A percentile compares a stretch with the other conserved stretches of the same genome.
phyloP scores from a whole-genome alignment of 2,888 invertebrate genomes.

The Callyntrura sp. region DNA sequence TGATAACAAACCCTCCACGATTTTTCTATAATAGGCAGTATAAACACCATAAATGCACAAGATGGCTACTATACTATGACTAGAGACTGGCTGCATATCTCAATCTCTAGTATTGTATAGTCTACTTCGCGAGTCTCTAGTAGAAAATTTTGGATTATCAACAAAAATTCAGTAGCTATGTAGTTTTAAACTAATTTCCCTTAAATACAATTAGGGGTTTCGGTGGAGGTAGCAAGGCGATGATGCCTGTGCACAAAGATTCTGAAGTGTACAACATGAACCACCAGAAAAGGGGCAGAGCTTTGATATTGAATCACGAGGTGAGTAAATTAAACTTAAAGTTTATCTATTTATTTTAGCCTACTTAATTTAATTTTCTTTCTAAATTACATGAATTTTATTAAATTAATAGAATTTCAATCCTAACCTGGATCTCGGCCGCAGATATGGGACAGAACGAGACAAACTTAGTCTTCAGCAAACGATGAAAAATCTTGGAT shows the following conservation, averaged over 20 bases:
- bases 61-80: too few species aligned
- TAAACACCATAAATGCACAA: too few species aligned
- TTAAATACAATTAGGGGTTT: slow-evolving; percentile 68
- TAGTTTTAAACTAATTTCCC: too few species aligned
- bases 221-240: slow-evolving; percentile 76
- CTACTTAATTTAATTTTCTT: slow-evolving; percentile 1
- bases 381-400: not conserved
- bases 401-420: slow-evolving; percentile 79
- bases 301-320: slow-evolving; percentile 83
- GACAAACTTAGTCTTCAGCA: slow-evolving; percentile 79
- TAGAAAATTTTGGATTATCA: too few species aligned
- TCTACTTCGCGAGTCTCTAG: too few species aligned
- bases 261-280: slow-evolving; percentile 83
- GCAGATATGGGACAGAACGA: slow-evolving; percentile 81
- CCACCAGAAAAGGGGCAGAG: slow-evolving; percentile 81
- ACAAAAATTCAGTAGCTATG: too few species aligned
- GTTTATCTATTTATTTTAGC: not conserved
- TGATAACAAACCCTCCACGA: too few species aligned
- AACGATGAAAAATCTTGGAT: slow-evolving; percentile 79
- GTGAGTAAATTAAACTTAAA: slow-evolving; percentile 58
- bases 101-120: too few species aligned
- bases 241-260: slow-evolving; percentile 82
- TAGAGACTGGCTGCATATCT: too few species aligned
- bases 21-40: too few species aligned
- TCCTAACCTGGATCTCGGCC: slow-evolving; percentile 79